A percentile compares a stretch with the other conserved stretches of the same genome.
Conservation (phyloP, 2,888 invertebrate genomes). For the Cheiracanthium punctorium region DNA sequence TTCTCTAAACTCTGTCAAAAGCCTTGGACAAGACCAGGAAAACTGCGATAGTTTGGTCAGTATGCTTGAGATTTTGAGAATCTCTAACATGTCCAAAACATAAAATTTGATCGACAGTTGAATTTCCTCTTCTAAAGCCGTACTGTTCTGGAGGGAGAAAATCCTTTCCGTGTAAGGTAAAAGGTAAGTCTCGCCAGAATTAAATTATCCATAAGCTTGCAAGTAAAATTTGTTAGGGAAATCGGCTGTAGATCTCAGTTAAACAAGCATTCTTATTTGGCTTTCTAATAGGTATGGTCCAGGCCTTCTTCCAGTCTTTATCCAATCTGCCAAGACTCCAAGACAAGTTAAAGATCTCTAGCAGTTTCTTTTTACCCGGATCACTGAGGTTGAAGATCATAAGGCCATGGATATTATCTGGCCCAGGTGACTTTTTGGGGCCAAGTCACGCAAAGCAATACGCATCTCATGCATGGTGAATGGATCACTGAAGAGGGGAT, state of each 20-base stretch:
- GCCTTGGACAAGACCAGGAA: too few species aligned
- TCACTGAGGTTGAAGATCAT: background rate
- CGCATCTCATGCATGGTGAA: background rate
- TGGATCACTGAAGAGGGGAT: background rate
- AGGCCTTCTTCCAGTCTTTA: background rate
- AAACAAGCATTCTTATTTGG: background rate
- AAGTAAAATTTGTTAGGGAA: background rate
- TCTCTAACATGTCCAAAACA: background rate
- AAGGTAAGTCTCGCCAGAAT: background rate
- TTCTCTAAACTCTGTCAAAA: too few species aligned
- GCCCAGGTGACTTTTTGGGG: background rate
- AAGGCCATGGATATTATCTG: background rate
- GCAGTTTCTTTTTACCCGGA: background rate
- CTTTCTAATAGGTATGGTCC: background rate
- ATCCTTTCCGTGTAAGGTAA: background rate
- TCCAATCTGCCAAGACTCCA: background rate
- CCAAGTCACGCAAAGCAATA: too few species aligned
- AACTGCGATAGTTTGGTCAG: too few species aligned
- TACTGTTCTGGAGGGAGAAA: background rate
- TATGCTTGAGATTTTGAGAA: background rate
- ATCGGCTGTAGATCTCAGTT: background rate
- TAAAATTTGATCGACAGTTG: background rate
- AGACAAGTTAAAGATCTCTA: conserved; percentile 12
- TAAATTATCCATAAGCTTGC: conserved; percentile 4
- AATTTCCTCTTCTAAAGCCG: background rate